Percentiles rank a stretch among this genome's conserved stretches.
These are phyloP conservation scores for Neosilurus mollespiculum DNA, from an alignment of 2,797 vertebrate species.

Conservation along the genomic window DNA sequence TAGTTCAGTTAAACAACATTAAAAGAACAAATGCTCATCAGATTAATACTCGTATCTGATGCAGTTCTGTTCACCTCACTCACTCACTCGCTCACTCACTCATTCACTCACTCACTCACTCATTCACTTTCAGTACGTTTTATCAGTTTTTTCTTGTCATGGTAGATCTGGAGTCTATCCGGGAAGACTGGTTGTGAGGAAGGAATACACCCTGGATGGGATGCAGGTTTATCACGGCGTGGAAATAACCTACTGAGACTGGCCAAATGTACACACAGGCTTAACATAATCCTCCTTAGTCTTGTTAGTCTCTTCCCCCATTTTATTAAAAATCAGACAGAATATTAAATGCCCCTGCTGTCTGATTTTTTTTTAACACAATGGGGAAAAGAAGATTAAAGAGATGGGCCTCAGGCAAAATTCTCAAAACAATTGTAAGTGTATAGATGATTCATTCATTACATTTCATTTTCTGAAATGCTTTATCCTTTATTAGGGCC, in stretches of 20 bases:
- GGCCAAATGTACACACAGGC: constrained; percentile 7
- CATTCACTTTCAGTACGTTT: not conserved
- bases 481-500: no score
- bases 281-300: constrained; percentile 11
- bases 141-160: not conserved
- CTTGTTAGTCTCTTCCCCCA: not conserved
- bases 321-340: not conserved
- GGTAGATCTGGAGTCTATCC: not conserved
- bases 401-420: not conserved
- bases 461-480: no score
- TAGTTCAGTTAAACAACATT: not conserved
- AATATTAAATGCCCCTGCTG: constrained; percentile 11
- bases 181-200: not conserved
- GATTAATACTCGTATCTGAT: not conserved
- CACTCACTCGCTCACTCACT: no score
- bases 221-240: not conserved
- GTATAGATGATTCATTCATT: no score
- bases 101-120: no score
- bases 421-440: not conserved
- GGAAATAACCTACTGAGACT: not conserved
- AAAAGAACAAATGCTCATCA: not conserved
- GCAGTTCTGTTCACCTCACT: not conserved
- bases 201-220: not conserved
- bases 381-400: not conserved
- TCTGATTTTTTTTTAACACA: constrained; percentile 7